Evolutionary conservation across 2,113 vertebrate species (phyloP), one percentile per base, ranked within the genome.

Genomic region (Murina feae): DNA sequence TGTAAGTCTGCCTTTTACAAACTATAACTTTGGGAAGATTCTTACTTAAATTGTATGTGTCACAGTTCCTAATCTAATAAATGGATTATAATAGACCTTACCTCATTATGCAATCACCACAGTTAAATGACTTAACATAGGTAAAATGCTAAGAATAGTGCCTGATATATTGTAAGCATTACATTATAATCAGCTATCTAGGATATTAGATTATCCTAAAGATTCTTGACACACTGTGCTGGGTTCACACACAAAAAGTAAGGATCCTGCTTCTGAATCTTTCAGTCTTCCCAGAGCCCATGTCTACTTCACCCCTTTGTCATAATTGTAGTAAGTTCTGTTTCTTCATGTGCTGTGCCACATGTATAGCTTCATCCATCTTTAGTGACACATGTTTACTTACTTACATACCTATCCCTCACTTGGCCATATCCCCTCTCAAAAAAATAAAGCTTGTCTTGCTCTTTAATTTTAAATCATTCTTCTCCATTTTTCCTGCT

Each of bases 361-460:
- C 58, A 30, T 18, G 18, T 9, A 79, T 75, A 53, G 51, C 39
- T 58, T 58, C 84, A 87, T 85, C 53, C 32, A 44, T 90, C 80
- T 84, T 51, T 47, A 68, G 17, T 63, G 93, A 79, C 39, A 72
- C 6, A 1, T 79, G 47, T 87, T 93, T 91, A 44, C 92, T 85
- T 90, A 17, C 63, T 95, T 81, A 83, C 72, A 87, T 35, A 74
- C 76, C 93, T 91, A 51, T 63, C 91, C 60, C 30, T 93, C 83
- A 71, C 72, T 95, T 91, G 74, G 93, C 86, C 66, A 35, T 23
- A 55, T 32, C 13, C 9, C 32, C 80, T 85, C 84, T 92, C 58
- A 28, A 72, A 96, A 95, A 87, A 89, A 60, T 82, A 85, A 80
- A 81, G 10, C 68, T 47, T 44, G 20, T 76, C 87, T 53, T 87